A percentile compares a stretch with the other conserved stretches of the same genome.
Evolutionary conservation across 1,140 invertebrate genomes (phyloP).

Genomic region (Drosophila chauvacae): DNA sequence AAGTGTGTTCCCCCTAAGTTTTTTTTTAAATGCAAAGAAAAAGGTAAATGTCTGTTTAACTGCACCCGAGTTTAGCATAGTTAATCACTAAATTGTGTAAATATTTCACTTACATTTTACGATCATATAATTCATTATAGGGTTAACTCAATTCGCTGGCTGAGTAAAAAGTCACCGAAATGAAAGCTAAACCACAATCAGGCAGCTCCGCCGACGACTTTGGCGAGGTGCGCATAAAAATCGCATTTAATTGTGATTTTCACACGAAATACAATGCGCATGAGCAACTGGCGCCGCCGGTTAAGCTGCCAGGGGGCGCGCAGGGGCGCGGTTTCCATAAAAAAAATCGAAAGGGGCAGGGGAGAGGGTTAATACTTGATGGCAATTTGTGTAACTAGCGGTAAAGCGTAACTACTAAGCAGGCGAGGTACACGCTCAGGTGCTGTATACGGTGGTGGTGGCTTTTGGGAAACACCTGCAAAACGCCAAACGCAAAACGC

Average conservation of each 20-base stretch:
- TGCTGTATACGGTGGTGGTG: conserved; percentile 63
- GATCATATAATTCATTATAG: neutral
- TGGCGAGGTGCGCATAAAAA: conserved; percentile 79
- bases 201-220: conserved; percentile 43
- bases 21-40: neutral
- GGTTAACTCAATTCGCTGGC: conserved; percentile 15
- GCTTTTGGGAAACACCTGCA: conserved; percentile 84
- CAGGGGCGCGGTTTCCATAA: conserved; percentile 3
- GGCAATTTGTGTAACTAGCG: conserved; percentile 81
- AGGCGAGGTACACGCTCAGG: conserved; percentile 40
- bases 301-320: neutral
- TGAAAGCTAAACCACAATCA: conserved; percentile 58
- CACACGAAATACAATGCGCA: conserved; percentile 82
- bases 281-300: conserved; percentile 62
- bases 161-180: conserved; percentile 36
- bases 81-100: too few relatives aligned
- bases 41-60: neutral
- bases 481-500: conserved; percentile 80
- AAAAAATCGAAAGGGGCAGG: neutral
- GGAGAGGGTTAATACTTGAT: conserved; percentile 20
- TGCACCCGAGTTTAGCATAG: too few relatives aligned
- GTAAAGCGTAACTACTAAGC: conserved; percentile 81
- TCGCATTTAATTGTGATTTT: conserved; percentile 84
- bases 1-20: neutral
- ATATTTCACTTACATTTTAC: neutral